A percentile compares a stretch with the other conserved stretches of the same genome.
phyloP scores from a whole-genome alignment of 2,888 invertebrate genomes.

The Apotomis betuletana region DNA sequence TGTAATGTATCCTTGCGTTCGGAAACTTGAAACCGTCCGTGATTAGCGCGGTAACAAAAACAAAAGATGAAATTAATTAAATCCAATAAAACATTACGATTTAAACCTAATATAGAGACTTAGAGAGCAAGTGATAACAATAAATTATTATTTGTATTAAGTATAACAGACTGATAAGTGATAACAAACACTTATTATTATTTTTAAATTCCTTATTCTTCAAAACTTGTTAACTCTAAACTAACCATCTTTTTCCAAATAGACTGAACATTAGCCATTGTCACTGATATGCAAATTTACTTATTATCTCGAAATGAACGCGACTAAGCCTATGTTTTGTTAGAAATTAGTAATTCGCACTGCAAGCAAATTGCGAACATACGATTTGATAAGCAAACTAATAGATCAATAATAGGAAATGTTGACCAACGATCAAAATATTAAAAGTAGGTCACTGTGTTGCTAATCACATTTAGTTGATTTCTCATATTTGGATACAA shows the following conservation, averaged over 20 bases:
- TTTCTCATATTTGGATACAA: not conserved
- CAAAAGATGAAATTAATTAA: not conserved
- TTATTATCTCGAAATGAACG: conserved; percentile 1
- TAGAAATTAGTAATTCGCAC: conserved; percentile 23
- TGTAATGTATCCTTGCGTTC: not conserved
- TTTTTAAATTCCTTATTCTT: not conserved
- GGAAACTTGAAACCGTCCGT: not conserved
- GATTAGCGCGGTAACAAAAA: not conserved
- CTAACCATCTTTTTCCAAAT: conserved; percentile 70
- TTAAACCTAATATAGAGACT: no score
- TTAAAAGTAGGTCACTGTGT: conserved; percentile 29
- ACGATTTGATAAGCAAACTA: conserved; percentile 30
- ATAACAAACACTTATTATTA: not conserved
- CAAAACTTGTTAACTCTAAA: conserved; percentile 40
- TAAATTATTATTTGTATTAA: not conserved
- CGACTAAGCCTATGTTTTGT: conserved; percentile 7
- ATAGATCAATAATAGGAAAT: conserved; percentile 36
- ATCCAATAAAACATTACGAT: not conserved
- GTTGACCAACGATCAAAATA: conserved; percentile 34
- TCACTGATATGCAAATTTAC: conserved; percentile 21
- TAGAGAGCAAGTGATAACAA: not conserved
- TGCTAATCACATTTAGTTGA: conserved; percentile 2
- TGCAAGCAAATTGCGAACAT: conserved; percentile 27
- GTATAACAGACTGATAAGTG: not conserved
- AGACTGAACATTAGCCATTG: conserved; percentile 67